A percentile compares a stretch with the other conserved stretches of the same genome.
Conservation (phyloP, 2,888 invertebrate genomes). For the Xylota sylvarum region DNA sequence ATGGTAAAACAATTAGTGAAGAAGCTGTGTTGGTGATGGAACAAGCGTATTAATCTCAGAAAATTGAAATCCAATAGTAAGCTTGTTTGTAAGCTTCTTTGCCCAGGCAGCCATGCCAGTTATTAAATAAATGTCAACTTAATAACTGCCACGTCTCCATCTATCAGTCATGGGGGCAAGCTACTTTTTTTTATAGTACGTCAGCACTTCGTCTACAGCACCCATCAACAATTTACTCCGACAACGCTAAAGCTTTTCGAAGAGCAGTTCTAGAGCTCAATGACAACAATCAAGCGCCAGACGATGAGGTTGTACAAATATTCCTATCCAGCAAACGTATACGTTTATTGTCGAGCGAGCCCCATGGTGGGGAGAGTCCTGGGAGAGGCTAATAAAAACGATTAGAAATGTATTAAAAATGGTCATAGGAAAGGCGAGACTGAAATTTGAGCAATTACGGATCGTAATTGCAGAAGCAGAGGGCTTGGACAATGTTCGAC, state of each 20-base stretch:
- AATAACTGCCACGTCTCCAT: no score
- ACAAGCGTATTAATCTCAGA: constrained; percentile 31
- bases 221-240: constrained; percentile 32
- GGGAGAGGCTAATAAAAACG: constrained; percentile 46
- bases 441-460: constrained; percentile 33
- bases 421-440: constrained; percentile 45
- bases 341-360: no score
- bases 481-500: constrained; percentile 41
- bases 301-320: constrained; percentile 19
- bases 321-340: constrained; percentile 40
- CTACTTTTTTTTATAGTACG: no score
- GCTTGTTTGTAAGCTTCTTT: constrained; percentile 30
- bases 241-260: constrained; percentile 47
- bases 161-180: no score
- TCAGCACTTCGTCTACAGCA: no score
- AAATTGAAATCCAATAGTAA: constrained; percentile 52
- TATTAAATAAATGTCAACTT: no score
- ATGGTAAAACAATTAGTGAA: constrained; percentile 19
- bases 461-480: constrained; percentile 48
- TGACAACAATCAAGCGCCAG: constrained; percentile 12
- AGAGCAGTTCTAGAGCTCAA: constrained; percentile 46
- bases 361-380: no score
- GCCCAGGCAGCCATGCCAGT: constrained; percentile 13
- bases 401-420: constrained; percentile 60
- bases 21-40: constrained; percentile 50